Evolutionary conservation across 2,797 vertebrate species (phyloP), one percentile per base, ranked within the genome.

Genomic region (Sebastes umbrosus): DNA sequence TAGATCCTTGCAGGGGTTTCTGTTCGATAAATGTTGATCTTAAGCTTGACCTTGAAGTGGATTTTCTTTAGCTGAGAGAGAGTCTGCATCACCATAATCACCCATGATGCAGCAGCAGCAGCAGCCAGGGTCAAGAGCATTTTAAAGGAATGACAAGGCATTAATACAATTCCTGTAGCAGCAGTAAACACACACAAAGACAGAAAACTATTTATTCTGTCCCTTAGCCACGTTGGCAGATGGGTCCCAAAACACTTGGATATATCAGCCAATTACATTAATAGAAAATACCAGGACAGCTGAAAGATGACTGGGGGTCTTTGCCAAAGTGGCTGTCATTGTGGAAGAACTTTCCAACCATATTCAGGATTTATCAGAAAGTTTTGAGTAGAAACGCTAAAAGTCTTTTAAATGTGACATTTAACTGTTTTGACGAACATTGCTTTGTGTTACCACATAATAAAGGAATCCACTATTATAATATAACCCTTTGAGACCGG

Each of bases 251-350:
- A 82, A 82, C 63, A 69, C 62, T 22, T 29, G 10, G 27, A 6
- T 71, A 74, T 32, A 75, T 79, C 62, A 74, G 87, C 79, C 79
- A 86, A 73, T 65, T 69, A 58, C 70, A 84, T 72, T 82, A 77
- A 77, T 73, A 86, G 84, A 82, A 84, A 75, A 84, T 86, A 77
- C 6, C 69, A 69, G 39, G 54, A 43, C 68, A 71, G 46, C 36
- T 79, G 54, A 75, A 60, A 58, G 52, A 82, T 62, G 67, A 69
- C n/a, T 79, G 29, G 6, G 16, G 29, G 12, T 39, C n/a, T 1
- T 22, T 46, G 50, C 74, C 31, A 84, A 67, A 62, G 54, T 68
- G 59, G 55, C 60, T 55, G n/a, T 57, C 31, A 75, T 11, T 69
- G 34, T 32, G 11, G 14, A 68, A 68, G 4, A 62, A 69, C 36